Base-by-base conservation (phyloP, 2,113 vertebrate species). In the Cairina moschata region DNA sequence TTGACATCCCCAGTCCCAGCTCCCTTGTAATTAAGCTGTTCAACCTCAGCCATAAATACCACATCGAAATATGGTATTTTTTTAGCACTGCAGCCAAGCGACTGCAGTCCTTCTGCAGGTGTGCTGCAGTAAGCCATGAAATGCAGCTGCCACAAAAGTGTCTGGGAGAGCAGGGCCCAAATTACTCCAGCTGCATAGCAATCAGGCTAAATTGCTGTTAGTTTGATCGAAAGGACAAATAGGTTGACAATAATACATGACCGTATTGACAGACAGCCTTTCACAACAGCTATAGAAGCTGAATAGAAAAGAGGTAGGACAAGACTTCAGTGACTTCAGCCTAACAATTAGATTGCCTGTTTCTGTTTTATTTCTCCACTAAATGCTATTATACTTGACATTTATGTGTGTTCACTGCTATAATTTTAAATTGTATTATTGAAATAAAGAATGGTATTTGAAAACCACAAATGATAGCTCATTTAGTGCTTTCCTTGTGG, bases 91-190 rank as follows among this genome's bases (percentile, higher is more conserved):
- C 73, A 62, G 81, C 79, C 58, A 0, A 46, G 23, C 40, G 91
- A 60, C 65, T 75, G 84, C 90, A 18, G 76, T 50, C 71, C 85
- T 86, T 73, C 78, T 89, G 96, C 96, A 97, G 96, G 96, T 96
- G 93, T 91, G 96, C 91, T 94, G 91, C 94, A 94, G 80, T 42
- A 92, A 95, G 83, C 86, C 85, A 40, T 92, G 91, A 95, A 96
- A 92, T 93, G 89, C 96, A 97, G 91, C 94, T 97, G 91, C 88
- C 79, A 67, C 18, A 3, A n/a, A 52, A 88, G 36, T 3, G n/a
- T 28, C 58, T 69, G 29, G 26, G 68, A 89, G 48, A 95, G 91
- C 69, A 67, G 59, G 85, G 40, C 71, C 44, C 65, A 82, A 80
- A 60, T 90, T 66, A 83, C 83, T 91, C 10, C 38, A 71, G 34